Conservation (phyloP, 2,797 vertebrate genomes). For the Trematomus bernacchii region DNA sequence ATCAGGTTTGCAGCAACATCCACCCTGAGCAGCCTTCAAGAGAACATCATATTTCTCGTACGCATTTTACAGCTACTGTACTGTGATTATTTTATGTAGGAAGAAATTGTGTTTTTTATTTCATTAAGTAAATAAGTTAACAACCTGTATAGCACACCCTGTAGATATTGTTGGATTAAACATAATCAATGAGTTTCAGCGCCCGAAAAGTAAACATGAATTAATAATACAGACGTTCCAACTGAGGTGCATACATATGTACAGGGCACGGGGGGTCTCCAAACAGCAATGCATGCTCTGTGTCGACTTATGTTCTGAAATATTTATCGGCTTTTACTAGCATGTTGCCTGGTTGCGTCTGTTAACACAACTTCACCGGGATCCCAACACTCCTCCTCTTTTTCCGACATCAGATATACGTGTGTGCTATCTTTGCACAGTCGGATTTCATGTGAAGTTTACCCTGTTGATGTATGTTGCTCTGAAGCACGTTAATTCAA, state of each 20-base stretch:
- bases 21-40: slow-evolving; percentile 52
- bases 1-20: slow-evolving; percentile 63
- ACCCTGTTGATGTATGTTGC: slow-evolving; percentile 39
- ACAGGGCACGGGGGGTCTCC: slow-evolving; percentile 37
- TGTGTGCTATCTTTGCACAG: slow-evolving; percentile 24
- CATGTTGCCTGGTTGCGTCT: slow-evolving; percentile 49
- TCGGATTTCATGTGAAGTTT: slow-evolving; percentile 11
- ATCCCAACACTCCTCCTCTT: slow-evolving; percentile 28
- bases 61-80: slow-evolving; percentile 14
- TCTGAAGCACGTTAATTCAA: slow-evolving; percentile 11
- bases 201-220: slow-evolving; percentile 56
- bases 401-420: slow-evolving; percentile 34
- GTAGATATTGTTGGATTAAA: slow-evolving; percentile 26
- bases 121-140: neutral
- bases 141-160: neutral
- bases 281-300: slow-evolving; percentile 33
- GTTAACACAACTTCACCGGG: slow-evolving; percentile 48
- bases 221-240: slow-evolving; percentile 64
- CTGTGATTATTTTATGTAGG: slow-evolving; percentile 3
- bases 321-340: slow-evolving; percentile 70
- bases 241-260: slow-evolving; percentile 38
- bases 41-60: slow-evolving; percentile 31
- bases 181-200: slow-evolving; percentile 41
- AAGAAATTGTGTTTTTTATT: neutral
- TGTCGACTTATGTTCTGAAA: slow-evolving; percentile 61